These are phyloP conservation scores for Odobenus rosmarus DNA, from an alignment of 2,113 vertebrate species.

Conservation along the genomic window DNA sequence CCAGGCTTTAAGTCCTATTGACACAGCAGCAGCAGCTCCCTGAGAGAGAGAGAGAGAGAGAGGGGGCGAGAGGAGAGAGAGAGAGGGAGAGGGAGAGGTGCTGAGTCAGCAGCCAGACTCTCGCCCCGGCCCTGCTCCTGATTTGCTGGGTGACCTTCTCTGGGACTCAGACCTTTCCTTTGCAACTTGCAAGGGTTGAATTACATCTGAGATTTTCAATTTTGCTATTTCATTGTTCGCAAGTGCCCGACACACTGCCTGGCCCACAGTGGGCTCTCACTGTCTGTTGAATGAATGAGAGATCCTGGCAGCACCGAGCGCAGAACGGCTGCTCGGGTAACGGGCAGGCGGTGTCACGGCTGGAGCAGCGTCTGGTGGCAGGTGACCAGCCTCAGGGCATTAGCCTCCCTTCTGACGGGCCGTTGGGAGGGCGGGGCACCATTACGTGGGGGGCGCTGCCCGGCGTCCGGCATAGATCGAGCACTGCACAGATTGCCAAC, in stretches of 20 bases:
- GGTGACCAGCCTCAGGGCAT: not conserved
- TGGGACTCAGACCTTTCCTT: not conserved
- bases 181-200: not conserved
- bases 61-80: too few relatives aligned
- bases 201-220: not conserved
- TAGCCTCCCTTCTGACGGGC: not conserved
- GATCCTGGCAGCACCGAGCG: rapidly evolving
- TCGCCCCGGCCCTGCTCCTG: not conserved
- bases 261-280: not conserved
- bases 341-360: rapidly evolving
- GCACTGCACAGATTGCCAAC: rapidly evolving
- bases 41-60: not conserved
- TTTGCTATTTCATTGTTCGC: rapidly evolving
- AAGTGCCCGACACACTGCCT: rapidly evolving
- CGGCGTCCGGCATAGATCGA: rapidly evolving
- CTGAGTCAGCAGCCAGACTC: not conserved
- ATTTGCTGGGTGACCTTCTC: not conserved
- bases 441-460: rapidly evolving
- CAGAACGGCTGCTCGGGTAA: rapidly evolving
- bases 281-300: not conserved
- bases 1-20: not conserved
- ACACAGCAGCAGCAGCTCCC: not conserved
- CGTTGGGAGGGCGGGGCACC: not conserved
- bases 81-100: not conserved
- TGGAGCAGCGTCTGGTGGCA: rapidly evolving